Percentiles rank a stretch among this genome's conserved stretches.
These are phyloP conservation scores for Agrypnus murinus DNA, from an alignment of 2,888 invertebrate genomes.

Conservation along the genomic window DNA sequence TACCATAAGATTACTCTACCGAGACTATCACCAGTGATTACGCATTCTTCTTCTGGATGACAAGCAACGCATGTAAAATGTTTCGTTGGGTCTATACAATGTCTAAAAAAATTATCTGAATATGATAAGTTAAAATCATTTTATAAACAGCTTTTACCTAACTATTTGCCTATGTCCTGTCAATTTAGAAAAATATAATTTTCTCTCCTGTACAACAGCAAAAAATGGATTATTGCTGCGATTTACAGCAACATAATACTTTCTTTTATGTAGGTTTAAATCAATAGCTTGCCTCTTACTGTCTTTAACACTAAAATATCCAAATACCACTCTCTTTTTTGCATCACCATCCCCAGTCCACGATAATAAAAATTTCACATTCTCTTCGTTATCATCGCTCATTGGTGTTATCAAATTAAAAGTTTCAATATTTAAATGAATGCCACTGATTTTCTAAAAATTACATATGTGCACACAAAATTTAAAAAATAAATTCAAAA, in stretches of 20 bases:
- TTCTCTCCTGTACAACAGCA: slow-evolving; percentile 56
- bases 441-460: not conserved
- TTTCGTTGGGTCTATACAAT: slow-evolving; percentile 51
- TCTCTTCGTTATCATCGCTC: not conserved
- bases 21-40: slow-evolving; percentile 80
- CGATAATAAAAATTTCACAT: slow-evolving; percentile 10
- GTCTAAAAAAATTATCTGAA: slow-evolving; percentile 55
- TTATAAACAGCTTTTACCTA: slow-evolving; percentile 10
- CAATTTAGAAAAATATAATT: slow-evolving; percentile 56
- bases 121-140: too few relatives aligned
- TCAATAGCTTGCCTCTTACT: not conserved
- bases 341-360: not conserved
- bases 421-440: not conserved
- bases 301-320: not conserved
- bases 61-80: slow-evolving; percentile 78
- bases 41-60: slow-evolving; percentile 78
- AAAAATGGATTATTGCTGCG: slow-evolving; percentile 56
- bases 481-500: not conserved
- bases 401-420: slow-evolving; percentile 17
- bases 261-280: slow-evolving; percentile 27
- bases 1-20: slow-evolving; percentile 81
- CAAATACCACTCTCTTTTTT: not conserved
- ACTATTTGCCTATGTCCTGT: not conserved
- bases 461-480: too few relatives aligned
- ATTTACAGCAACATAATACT: slow-evolving; percentile 57